A percentile compares a stretch with the other conserved stretches of the same genome.
Conservation (phyloP, 2,888 invertebrate genomes). For the Syrista parreyssii region DNA sequence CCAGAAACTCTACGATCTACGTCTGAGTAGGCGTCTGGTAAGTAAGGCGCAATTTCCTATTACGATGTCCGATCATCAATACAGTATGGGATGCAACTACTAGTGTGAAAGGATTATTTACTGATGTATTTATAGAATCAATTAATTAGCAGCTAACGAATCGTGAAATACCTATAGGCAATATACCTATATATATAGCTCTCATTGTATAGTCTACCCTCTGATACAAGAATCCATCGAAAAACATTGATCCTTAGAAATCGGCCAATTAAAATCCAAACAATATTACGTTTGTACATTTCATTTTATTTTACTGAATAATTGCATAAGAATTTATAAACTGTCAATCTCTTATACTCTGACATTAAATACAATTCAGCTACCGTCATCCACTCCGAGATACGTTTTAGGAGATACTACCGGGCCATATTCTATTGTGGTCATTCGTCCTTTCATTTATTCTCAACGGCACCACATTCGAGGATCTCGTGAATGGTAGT, state of each 20-base stretch:
- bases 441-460: neutral
- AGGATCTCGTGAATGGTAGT: neutral
- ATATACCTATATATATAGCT: neutral
- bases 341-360: neutral
- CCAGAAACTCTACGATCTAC: slow-evolving; percentile 27
- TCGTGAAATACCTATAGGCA: neutral
- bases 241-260: neutral
- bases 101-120: neutral
- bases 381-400: neutral
- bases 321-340: neutral
- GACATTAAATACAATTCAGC: neutral
- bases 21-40: slow-evolving; percentile 31
- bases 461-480: no score
- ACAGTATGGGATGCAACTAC: neutral
- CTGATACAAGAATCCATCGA: neutral
- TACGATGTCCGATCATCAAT: neutral
- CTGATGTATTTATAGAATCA: neutral
- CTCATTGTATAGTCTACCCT: neutral
- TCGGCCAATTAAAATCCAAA: neutral
- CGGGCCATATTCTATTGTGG: neutral
- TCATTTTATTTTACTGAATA: neutral
- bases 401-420: neutral
- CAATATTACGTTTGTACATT: neutral
- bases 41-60: slow-evolving; percentile 23
- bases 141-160: neutral